Conservation (phyloP, 2,888 invertebrate genomes). For the Drosophila rubida region DNA sequence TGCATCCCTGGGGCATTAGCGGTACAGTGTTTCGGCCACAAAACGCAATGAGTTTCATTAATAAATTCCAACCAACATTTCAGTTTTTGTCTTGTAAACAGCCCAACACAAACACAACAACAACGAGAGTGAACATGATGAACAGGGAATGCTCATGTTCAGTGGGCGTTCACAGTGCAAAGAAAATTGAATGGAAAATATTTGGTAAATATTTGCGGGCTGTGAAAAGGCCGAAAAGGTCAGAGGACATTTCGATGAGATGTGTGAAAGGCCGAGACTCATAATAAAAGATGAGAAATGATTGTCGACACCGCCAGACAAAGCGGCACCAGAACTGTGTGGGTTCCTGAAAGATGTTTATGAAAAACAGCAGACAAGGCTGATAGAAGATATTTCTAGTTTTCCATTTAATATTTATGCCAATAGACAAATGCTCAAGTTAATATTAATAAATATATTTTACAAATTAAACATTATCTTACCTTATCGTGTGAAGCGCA, state of each 20-base stretch:
- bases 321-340: conserved; percentile 30
- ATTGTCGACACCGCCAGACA: conserved; percentile 50
- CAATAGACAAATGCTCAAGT: not conserved
- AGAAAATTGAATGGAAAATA: conserved; percentile 64
- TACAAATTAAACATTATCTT: not conserved
- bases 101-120: conserved; percentile 14
- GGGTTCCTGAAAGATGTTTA: not conserved
- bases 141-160: conserved; percentile 4
- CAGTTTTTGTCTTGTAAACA: conserved; percentile 14
- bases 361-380: not conserved
- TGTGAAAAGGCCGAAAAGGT: conserved; percentile 34
- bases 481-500: not conserved
- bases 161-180: conserved; percentile 61
- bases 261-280: conserved; percentile 40
- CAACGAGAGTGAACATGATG: not conserved
- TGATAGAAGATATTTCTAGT: too few relatives aligned
- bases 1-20: conserved; percentile 52
- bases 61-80: conserved; percentile 72
- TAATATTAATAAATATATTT: not conserved
- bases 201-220: conserved; percentile 80
- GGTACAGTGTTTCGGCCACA: conserved; percentile 34
- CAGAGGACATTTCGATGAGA: conserved; percentile 41
- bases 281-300: conserved; percentile 52
- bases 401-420: not conserved
- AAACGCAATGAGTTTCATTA: conserved; percentile 75